Conservation (phyloP, 2,113 vertebrate genomes). For the Dipodomys stephensi region DNA sequence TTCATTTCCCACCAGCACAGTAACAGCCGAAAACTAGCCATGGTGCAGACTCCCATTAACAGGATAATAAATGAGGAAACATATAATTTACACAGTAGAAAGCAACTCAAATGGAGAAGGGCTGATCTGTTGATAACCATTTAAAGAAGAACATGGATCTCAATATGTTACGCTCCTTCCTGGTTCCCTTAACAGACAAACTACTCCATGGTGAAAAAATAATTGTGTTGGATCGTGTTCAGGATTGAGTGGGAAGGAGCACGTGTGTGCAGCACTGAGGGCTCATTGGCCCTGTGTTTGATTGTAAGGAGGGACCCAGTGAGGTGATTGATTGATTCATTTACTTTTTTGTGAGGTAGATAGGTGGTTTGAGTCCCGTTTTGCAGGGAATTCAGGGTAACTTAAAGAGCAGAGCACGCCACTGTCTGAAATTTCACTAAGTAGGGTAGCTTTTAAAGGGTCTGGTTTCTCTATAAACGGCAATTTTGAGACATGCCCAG, state of each 20-base stretch:
- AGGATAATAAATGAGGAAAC: too few species aligned
- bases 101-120: too few species aligned
- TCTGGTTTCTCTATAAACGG: conserved; percentile 24
- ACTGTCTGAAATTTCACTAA: not conserved
- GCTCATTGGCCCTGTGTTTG: conserved; percentile 24
- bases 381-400: not conserved
- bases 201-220: not conserved
- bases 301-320: not conserved
- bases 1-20: too few species aligned
- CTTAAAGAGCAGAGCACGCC: not conserved
- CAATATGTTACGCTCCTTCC: not conserved
- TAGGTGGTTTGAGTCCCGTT: not conserved
- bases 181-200: not conserved
- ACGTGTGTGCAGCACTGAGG: not conserved
- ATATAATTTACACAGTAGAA: too few species aligned
- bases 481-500: not conserved
- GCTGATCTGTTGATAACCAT: too few species aligned
- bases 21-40: too few species aligned
- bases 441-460: not conserved
- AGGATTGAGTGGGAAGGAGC: not conserved
- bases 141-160: too few species aligned
- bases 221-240: not conserved
- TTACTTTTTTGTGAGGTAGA: not conserved
- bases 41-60: too few species aligned
- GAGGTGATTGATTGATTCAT: too few species aligned